phyloP scores from a whole-genome alignment of 2,797 vertebrate genomes.

The Coreius guichenoti region DNA sequence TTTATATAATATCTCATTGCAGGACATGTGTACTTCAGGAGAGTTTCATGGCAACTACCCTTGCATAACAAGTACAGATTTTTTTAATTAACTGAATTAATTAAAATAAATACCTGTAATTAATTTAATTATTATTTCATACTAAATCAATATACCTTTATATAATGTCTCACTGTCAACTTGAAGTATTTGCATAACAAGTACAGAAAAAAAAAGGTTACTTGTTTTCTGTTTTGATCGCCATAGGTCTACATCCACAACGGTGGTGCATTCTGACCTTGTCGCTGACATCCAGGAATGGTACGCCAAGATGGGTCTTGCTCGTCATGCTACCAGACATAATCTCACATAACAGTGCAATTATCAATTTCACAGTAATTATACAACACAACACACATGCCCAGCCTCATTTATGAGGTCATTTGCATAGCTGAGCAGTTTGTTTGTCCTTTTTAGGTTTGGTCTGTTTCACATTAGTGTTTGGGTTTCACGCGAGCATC shows the following conservation, averaged over 20 bases:
- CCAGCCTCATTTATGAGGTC: constrained; percentile 54
- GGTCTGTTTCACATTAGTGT: constrained; percentile 53
- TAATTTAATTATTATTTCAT: background rate
- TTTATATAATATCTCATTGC: background rate
- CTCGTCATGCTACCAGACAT: constrained; percentile 56
- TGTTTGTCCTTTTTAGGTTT: constrained; percentile 61
- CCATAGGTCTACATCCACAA: constrained; percentile 49
- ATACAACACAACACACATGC: constrained; percentile 55
- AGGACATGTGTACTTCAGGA: background rate
- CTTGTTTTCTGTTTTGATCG: background rate
- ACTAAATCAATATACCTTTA: background rate
- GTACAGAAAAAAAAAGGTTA: background rate
- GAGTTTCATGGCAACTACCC: background rate
- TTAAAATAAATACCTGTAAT: background rate
- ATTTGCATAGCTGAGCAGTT: constrained; percentile 58
- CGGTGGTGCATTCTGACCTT: constrained; percentile 63
- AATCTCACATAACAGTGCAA: constrained; percentile 58
- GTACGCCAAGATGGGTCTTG: constrained; percentile 55
- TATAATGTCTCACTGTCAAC: background rate
- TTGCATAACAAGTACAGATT: background rate
- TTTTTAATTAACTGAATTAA: background rate
- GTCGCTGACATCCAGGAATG: constrained; percentile 53
- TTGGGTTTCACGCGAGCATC: constrained; percentile 52
- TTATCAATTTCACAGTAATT: constrained; percentile 61
- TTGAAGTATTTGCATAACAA: background rate